phyloP scores from a whole-genome alignment of 2,797 vertebrate genomes.

The Neostethus bicornis region DNA sequence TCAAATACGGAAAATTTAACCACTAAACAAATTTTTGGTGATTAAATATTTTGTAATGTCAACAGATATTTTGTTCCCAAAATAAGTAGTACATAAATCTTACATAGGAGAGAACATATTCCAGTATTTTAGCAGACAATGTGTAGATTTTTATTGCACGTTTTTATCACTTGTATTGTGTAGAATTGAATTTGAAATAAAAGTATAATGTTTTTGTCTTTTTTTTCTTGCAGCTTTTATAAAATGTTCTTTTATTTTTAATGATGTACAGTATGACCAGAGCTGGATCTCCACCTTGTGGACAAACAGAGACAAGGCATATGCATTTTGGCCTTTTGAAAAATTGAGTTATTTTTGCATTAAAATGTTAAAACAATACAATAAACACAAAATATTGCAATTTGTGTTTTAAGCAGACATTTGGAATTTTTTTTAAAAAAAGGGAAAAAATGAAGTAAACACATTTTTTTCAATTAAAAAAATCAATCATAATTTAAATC shows the following conservation, averaged over 20 bases:
- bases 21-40: too few relatives aligned
- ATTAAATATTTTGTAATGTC: not conserved
- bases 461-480: constrained; percentile 29
- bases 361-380: constrained; percentile 3
- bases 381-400: constrained; percentile 12
- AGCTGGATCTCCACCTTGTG: constrained; percentile 85
- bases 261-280: constrained; percentile 58
- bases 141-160: not conserved
- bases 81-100: constrained; percentile 1
- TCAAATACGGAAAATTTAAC: constrained; percentile 2
- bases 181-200: constrained; percentile 2
- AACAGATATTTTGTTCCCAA: constrained; percentile 3
- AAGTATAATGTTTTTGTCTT: constrained; percentile 9
- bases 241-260: not conserved
- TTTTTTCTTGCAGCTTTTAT: constrained; percentile 12
- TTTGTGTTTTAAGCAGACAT: not conserved
- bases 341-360: constrained; percentile 10
- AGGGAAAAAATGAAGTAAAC: constrained; percentile 31
- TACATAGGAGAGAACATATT: not conserved
- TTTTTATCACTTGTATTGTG: constrained; percentile 1
- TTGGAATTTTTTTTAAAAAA: too few relatives aligned
- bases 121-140: not conserved
- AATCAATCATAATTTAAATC: constrained; percentile 27
- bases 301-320: constrained; percentile 34
- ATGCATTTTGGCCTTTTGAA: not conserved